Base-by-base conservation (phyloP, 2,888 invertebrate species). In the Anorthoa munda region DNA sequence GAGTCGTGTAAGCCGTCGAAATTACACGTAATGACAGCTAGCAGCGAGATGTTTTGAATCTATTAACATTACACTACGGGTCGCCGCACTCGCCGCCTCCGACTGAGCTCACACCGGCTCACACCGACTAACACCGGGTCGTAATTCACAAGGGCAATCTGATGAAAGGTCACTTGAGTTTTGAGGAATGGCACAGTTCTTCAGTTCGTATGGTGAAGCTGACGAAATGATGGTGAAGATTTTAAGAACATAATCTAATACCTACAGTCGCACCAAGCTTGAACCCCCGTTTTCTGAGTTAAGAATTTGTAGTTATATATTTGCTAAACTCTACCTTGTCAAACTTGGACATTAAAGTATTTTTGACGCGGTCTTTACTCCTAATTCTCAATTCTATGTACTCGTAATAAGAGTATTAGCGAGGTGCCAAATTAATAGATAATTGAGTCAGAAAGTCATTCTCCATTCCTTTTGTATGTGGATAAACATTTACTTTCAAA, bases 11-110 rank as follows among this genome's bases (percentile, higher is more conserved):
- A 67, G 82, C 77, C 84, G 76, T 76, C 83, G 69, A 88, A 86
- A 90, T 89, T 83, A 87, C 82, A 78, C 55, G 74, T 90, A 90
- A 90, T 90, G 84, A 89, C 82, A 84, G 77, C 81, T 75, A 70
- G 72, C 63, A 58, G 75, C 66, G 79, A 85, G 82, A 84, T 83
- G 83, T 83, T 87, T 88, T 80, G 84, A 87, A 88, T 88, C 86
- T 88, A 89, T 89, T 87, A 86, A 79, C 83, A 77, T 83, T 79
- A 79, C 72, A 82, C 75, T 65, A 79, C 76, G 82, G 88, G 82
- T 86, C 90, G 79, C 70, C 87, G 86, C 79, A 77, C 81, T 65
- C 39, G 39, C 66, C 46, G 21, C 4, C 60, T 60, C 45, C 45
- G 23, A 11, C 4, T 21, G 53, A 48, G 31, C 72, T 46, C 21